Evolutionary conservation across 2,113 vertebrate genomes (phyloP).

Genomic region (Tachysurus vachellii): DNA sequence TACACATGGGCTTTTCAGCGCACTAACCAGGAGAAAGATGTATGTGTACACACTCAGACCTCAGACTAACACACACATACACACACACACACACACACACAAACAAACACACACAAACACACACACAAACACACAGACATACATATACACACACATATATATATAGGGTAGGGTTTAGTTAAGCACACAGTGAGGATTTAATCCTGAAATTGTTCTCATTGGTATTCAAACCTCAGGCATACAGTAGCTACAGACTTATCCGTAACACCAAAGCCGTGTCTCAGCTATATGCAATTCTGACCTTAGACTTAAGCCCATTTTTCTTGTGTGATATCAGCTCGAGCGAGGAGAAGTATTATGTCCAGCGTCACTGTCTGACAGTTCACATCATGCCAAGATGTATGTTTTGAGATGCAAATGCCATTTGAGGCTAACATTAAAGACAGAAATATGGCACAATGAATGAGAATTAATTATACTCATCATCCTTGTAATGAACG

Average conservation of each 20-base stretch:
- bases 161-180: background rate
- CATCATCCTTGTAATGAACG: background rate
- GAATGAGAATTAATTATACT: background rate
- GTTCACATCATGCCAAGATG: background rate
- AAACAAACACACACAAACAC: background rate
- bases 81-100: background rate
- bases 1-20: conserved; percentile 99
- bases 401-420: background rate
- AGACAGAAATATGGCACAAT: background rate
- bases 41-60: conserved; percentile 69
- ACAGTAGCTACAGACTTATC: background rate
- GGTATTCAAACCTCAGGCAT: background rate
- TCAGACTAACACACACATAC: background rate
- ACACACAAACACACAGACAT: background rate
- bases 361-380: background rate
- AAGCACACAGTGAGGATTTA: background rate
- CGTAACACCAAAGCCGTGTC: background rate
- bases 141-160: background rate
- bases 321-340: background rate
- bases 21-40: conserved; percentile 87
- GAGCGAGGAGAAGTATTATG: background rate
- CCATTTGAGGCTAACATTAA: background rate
- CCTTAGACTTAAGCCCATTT: background rate
- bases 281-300: background rate
- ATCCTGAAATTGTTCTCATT: background rate